A percentile compares a stretch with the other conserved stretches of the same genome.
These are phyloP conservation scores for Melitaea cinxia DNA, from an alignment of 1,140 invertebrate genomes.

Conservation along the genomic window DNA sequence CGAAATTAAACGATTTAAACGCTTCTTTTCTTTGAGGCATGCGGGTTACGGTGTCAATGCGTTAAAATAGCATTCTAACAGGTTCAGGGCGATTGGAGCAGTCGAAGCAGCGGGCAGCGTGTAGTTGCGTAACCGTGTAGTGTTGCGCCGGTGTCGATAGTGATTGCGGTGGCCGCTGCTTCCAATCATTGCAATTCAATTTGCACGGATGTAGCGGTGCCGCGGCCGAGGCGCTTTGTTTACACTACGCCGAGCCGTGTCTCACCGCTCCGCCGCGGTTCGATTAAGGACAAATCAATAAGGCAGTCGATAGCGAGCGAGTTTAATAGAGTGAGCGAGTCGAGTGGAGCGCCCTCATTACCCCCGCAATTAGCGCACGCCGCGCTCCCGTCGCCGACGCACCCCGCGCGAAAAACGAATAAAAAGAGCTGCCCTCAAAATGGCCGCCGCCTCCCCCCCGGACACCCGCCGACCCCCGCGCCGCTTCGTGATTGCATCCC, in stretches of 20 bases:
- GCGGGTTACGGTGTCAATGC: not conserved
- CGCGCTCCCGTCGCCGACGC: slow-evolving; percentile 78
- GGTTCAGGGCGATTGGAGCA: too few species aligned
- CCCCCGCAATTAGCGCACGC: slow-evolving; percentile 80
- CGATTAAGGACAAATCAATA: slow-evolving; percentile 80
- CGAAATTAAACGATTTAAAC: not conserved
- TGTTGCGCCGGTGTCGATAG: slow-evolving; percentile 11
- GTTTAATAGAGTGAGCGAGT: slow-evolving; percentile 80
- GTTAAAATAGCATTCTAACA: slow-evolving; percentile 7
- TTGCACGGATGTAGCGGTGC: slow-evolving; percentile 48
- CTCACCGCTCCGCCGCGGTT: slow-evolving; percentile 62
- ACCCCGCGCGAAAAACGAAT: slow-evolving; percentile 81
- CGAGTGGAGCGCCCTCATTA: slow-evolving; percentile 79
- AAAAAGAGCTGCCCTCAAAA: slow-evolving; percentile 83
- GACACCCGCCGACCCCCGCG: slow-evolving; percentile 67
- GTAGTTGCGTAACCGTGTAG: not conserved
- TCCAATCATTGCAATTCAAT: slow-evolving; percentile 72
- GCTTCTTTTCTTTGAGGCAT: not conserved
- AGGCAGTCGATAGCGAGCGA: slow-evolving; percentile 78
- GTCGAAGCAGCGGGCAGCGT: not conserved
- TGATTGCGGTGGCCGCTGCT: slow-evolving; percentile 24
- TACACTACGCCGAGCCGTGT: slow-evolving; percentile 62
- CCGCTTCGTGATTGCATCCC: slow-evolving; percentile 82
- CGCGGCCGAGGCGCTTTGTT: slow-evolving; percentile 56
- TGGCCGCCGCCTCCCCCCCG: slow-evolving; percentile 77